These are phyloP conservation scores for Tragelaphus imberbis DNA, from an alignment of 2,113 vertebrate species.

Conservation along the genomic window DNA sequence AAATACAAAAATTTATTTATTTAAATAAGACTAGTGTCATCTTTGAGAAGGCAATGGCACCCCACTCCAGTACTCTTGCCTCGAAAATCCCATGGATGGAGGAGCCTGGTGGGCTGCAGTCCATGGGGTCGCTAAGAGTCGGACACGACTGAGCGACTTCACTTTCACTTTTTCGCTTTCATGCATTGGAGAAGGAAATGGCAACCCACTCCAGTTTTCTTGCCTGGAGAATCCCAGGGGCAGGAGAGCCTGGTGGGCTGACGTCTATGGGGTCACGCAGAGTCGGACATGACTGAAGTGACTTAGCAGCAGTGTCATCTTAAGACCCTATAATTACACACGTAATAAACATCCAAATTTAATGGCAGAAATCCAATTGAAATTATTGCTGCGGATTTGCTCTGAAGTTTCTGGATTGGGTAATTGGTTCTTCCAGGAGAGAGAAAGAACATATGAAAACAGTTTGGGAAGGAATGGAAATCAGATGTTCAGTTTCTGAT, in stretches of 20 bases:
- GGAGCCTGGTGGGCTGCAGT: too few species aligned
- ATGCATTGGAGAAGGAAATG: too few species aligned
- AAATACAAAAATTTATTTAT: background rate
- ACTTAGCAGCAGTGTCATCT: background rate
- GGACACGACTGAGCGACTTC: too few species aligned
- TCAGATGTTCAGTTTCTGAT: background rate
- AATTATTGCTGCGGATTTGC: background rate
- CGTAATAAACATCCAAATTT: background rate
- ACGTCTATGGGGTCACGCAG: too few species aligned
- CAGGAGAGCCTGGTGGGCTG: too few species aligned
- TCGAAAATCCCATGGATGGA: too few species aligned
- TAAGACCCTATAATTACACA: background rate
- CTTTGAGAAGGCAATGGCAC: background rate
- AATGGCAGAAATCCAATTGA: background rate
- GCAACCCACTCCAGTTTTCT: too few species aligned
- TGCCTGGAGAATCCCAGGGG: too few species aligned
- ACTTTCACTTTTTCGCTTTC: too few species aligned
- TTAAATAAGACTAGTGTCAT: background rate
- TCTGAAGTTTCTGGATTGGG: background rate
- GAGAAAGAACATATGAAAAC: background rate
- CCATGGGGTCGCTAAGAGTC: too few species aligned
- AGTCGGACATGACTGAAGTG: rapidly evolving
- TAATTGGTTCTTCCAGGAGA: background rate
- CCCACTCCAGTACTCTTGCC: too few species aligned
- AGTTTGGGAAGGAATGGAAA: background rate